phyloP scores from a whole-genome alignment of 2,797 vertebrate genomes.

The Carcharodon carcharias region DNA sequence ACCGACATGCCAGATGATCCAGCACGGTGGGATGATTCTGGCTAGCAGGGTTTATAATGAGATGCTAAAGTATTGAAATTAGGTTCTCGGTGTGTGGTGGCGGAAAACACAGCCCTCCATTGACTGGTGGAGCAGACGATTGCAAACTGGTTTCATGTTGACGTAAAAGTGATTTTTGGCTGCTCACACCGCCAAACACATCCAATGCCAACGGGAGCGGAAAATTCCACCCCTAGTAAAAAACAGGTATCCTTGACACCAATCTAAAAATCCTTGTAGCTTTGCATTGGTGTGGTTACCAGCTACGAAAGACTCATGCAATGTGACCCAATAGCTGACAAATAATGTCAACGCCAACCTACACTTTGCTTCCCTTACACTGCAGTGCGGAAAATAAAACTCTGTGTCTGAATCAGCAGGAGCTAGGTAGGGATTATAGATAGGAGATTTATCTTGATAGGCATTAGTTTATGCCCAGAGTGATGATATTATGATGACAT shows the following conservation, averaged over 20 bases:
- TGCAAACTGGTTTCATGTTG: too few relatives aligned
- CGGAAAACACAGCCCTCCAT: too few relatives aligned
- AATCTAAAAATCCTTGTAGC: background rate
- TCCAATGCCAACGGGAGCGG: too few relatives aligned
- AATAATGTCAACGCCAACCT: background rate
- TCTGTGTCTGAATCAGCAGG: background rate
- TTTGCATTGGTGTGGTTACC: background rate
- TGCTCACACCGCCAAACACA: too few relatives aligned
- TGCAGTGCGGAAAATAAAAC: background rate
- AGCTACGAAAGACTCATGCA: background rate
- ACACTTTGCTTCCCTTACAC: background rate
- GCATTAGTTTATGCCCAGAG: background rate
- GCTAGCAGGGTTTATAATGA: too few relatives aligned
- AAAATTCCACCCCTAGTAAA: background rate
- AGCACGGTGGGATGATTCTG: too few relatives aligned
- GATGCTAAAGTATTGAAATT: too few relatives aligned
- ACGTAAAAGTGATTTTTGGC: too few relatives aligned
- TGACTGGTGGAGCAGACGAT: too few relatives aligned
- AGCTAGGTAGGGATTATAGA: background rate
- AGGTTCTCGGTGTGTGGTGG: too few relatives aligned
- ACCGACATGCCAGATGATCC: too few relatives aligned
- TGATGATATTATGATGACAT: background rate
- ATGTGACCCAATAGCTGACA: background rate
- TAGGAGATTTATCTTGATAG: background rate
- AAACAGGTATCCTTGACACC: background rate